Evolutionary conservation across 2,888 invertebrate species (phyloP).

Genomic region (Lordiphosa fenestrarum): DNA sequence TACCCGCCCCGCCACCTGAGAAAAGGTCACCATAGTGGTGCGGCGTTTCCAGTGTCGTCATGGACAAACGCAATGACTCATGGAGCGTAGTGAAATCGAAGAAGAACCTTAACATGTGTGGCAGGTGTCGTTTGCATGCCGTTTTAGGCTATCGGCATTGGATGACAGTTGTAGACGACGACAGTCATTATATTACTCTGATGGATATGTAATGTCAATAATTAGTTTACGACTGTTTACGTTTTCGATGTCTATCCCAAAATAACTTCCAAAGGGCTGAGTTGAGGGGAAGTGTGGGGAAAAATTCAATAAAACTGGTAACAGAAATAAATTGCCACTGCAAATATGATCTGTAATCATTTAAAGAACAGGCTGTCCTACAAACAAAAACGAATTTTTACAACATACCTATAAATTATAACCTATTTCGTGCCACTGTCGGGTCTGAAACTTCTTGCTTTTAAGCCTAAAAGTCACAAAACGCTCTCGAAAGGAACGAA

Average conservation of each 20-base stretch:
- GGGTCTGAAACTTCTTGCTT: no score
- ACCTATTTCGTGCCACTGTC: no score
- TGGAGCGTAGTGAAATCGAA: constrained; percentile 17
- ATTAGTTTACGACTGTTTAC: constrained; percentile 51
- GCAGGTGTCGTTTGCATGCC: constrained; percentile 45
- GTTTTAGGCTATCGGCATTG: constrained; percentile 32
- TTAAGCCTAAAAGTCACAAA: no score
- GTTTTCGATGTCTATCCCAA: constrained; percentile 5
- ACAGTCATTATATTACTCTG: constrained; percentile 42
- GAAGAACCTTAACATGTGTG: constrained; percentile 24
- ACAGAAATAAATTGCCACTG: no score
- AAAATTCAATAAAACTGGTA: neutral
- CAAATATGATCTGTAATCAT: no score
- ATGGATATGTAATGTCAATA: constrained; percentile 52
- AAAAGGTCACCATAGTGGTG: constrained; percentile 37
- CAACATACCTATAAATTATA: no score
- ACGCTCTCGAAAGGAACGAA: no score
- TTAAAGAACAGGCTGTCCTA: no score
- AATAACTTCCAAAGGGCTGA: constrained; percentile 2
- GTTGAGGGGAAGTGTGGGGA: neutral
- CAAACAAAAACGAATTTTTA: no score
- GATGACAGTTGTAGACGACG: constrained; percentile 38
- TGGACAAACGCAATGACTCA: constrained; percentile 44
- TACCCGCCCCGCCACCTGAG: constrained; percentile 9
- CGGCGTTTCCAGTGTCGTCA: constrained; percentile 42